A percentile compares a stretch with the other conserved stretches of the same genome.
Conservation (phyloP, 1,140 invertebrate genomes). For the Heliothis virescens region DNA sequence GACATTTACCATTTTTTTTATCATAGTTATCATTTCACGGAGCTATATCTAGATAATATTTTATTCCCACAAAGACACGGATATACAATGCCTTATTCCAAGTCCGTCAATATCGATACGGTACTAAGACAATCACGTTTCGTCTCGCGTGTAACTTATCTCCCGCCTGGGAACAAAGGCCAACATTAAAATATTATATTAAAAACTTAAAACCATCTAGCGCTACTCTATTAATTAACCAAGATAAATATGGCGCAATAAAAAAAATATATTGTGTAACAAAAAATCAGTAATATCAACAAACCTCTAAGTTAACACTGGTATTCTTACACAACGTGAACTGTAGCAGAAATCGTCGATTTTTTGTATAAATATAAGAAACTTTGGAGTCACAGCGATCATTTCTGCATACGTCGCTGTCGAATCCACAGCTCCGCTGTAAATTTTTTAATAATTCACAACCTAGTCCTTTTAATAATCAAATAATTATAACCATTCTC, state of each 20-base stretch:
- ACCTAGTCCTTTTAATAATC: conserved; percentile 46
- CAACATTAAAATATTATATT: conserved; percentile 11
- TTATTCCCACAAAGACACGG: no score
- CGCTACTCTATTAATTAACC: conserved; percentile 20
- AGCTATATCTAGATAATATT: no score
- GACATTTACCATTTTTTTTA: no score
- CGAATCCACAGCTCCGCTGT: conserved; percentile 36
- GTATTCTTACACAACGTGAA: conserved; percentile 34
- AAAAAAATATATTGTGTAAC: conserved; percentile 36
- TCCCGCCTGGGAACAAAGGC: conserved; percentile 8
- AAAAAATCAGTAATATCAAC: conserved; percentile 29
- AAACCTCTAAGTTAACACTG: background rate
- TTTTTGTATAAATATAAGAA: conserved; percentile 55
- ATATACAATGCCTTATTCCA: background rate
- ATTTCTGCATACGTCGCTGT: conserved; percentile 48
- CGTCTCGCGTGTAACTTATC: background rate
- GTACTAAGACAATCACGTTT: background rate
- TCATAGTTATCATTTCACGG: no score
- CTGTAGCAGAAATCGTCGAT: conserved; percentile 29
- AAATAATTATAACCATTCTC: conserved; percentile 47
- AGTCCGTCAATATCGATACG: background rate
- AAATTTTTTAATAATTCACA: conserved; percentile 47
- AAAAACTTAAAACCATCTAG: conserved; percentile 14
- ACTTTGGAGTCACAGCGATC: conserved; percentile 33
- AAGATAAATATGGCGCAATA: conserved; percentile 15